Evolutionary conservation across 2,113 vertebrate species (phyloP).

Genomic region (Campylomormyrus numenius): DNA sequence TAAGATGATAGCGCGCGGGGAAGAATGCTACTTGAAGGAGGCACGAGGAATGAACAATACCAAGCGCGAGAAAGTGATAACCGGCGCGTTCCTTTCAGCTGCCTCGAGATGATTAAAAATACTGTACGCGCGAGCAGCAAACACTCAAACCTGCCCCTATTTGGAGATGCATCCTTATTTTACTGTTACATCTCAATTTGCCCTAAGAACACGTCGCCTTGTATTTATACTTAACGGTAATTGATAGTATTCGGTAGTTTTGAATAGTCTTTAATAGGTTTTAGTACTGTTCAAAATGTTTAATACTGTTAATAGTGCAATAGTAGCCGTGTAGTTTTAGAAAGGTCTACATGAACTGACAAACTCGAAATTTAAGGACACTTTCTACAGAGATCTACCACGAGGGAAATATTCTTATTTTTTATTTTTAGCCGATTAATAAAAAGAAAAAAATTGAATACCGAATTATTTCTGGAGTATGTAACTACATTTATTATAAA

Average conservation of each 20-base stretch:
- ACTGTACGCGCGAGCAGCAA: neutral
- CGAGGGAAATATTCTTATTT: neutral
- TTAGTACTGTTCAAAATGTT: neutral
- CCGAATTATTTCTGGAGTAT: neutral
- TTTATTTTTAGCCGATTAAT: neutral
- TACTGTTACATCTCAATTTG: neutral
- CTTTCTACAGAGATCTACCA: neutral
- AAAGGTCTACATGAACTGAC: neutral
- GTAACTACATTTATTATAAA: neutral
- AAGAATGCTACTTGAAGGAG: constrained; percentile 25
- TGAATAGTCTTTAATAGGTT: neutral
- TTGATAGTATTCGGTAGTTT: neutral
- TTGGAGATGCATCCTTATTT: neutral
- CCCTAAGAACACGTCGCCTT: neutral
- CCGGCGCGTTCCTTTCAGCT: constrained; percentile 20
- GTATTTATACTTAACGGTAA: neutral
- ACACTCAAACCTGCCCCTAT: neutral
- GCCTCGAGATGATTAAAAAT: neutral
- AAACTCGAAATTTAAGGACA: neutral
- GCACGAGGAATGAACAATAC: constrained; percentile 25
- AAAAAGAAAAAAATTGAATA: neutral
- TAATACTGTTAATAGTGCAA: neutral
- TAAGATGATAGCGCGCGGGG: constrained; percentile 42
- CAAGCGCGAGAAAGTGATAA: constrained; percentile 24
- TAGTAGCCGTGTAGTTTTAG: neutral